Percentiles rank a stretch among this genome's conserved stretches.
phyloP scores from a whole-genome alignment of 2,888 invertebrate species.

The Eupithecia inturbata region DNA sequence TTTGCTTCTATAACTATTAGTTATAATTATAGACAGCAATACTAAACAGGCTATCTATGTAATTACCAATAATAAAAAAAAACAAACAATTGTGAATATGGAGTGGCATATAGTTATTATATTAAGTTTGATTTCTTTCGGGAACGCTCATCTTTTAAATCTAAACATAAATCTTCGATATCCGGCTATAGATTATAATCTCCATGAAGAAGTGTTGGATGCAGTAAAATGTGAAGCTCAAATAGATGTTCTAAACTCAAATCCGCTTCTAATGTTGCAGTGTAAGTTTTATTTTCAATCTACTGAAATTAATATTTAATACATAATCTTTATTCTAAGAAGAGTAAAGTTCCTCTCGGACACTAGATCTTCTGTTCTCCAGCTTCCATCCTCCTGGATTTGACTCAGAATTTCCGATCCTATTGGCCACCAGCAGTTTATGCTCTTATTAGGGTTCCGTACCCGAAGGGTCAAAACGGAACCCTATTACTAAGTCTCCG shows the following conservation, averaged over 20 bases:
- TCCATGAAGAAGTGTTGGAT: constrained; percentile 62
- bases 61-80: not conserved
- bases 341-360: no score
- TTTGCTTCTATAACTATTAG: not conserved
- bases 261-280: constrained; percentile 43
- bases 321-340: no score
- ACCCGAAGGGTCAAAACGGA: no score
- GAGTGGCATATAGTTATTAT: constrained; percentile 15
- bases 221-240: constrained; percentile 60
- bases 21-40: not conserved
- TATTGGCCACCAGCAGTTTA: no score
- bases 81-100: not conserved
- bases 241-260: constrained; percentile 49
- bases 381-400: no score
- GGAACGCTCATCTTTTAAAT: constrained; percentile 26
- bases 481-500: no score
- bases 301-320: no score
- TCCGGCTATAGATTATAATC: constrained; percentile 54
- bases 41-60: not conserved
- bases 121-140: constrained; percentile 27
- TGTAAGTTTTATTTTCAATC: constrained; percentile 54
- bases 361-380: no score
- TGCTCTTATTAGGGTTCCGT: no score
- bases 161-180: constrained; percentile 19
- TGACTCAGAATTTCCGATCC: no score